Evolutionary conservation across 2,113 vertebrate species (phyloP).

Genomic region (Ancistrus triradiatus): DNA sequence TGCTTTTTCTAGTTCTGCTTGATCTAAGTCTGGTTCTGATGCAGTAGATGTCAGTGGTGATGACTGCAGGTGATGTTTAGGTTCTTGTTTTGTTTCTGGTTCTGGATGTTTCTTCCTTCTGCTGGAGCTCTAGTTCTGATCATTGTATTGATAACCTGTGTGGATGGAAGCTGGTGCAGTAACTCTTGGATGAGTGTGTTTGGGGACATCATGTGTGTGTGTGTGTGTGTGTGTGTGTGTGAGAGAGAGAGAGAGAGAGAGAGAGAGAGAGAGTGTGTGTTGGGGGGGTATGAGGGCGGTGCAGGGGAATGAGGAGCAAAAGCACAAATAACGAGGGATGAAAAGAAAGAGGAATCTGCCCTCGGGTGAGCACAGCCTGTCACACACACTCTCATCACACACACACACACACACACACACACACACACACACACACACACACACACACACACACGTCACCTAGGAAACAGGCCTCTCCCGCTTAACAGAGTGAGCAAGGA

Average conservation of each 20-base stretch:
- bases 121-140: no score
- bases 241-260: conserved; percentile 17
- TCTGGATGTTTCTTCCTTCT: no score
- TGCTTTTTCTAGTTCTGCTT: no score
- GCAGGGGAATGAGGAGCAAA: conserved; percentile 4
- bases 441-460: conserved; percentile 33
- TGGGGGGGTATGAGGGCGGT: conserved; percentile 3
- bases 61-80: no score
- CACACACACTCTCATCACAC: conserved; percentile 49
- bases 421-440: conserved; percentile 11
- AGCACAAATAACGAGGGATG: conserved; percentile 7
- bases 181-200: no score
- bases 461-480: conserved; percentile 50
- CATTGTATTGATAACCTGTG: no score
- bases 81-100: no score
- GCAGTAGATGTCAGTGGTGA: no score
- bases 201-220: not conserved
- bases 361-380: conserved; percentile 41
- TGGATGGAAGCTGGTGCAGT: no score
- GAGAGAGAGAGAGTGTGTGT: conserved; percentile 18
- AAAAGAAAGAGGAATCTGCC: conserved; percentile 28
- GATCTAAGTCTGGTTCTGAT: no score
- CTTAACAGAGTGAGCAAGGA: conserved; percentile 1
- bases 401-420: conserved; percentile 18
- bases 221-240: not conserved